Percentiles rank a stretch among this genome's conserved stretches.
These are phyloP conservation scores for Digitonthophagus gazella DNA, from an alignment of 2,888 invertebrate genomes.

Conservation along the genomic window DNA sequence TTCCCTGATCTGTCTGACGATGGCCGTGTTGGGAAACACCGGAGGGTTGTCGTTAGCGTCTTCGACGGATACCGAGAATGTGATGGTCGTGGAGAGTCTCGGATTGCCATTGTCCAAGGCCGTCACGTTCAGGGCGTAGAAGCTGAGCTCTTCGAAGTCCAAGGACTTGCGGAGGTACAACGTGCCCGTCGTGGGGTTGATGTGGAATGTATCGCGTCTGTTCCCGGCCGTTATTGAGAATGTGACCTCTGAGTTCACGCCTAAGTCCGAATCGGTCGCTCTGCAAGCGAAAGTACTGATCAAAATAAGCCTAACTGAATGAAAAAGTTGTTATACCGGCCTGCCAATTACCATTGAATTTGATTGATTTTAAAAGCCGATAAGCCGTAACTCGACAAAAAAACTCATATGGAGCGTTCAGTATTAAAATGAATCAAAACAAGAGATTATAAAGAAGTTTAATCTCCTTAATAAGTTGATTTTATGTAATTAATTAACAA, in stretches of 20 bases:
- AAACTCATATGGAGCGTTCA: too few species aligned
- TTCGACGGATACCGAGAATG: slow-evolving; percentile 77
- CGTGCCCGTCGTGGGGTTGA: slow-evolving; percentile 79
- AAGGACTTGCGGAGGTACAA: slow-evolving; percentile 82
- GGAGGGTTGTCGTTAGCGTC: slow-evolving; percentile 97
- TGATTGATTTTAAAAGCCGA: too few species aligned
- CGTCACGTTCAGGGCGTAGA: slow-evolving; percentile 84
- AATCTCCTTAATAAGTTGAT: too few species aligned
- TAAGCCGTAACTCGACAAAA: too few species aligned
- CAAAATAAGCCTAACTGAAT: too few species aligned
- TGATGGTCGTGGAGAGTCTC: slow-evolving; percentile 74
- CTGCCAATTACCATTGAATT: too few species aligned
- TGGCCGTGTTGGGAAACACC: slow-evolving; percentile 87
- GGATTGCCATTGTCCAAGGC: slow-evolving; percentile 89
- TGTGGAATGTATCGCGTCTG: slow-evolving; percentile 83
- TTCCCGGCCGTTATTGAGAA: slow-evolving; percentile 84
- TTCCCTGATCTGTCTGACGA: slow-evolving; percentile 87
- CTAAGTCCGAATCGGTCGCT: slow-evolving; percentile 83
- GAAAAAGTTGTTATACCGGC: too few species aligned
- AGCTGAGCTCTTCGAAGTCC: slow-evolving; percentile 85
- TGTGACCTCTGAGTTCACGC: slow-evolving; percentile 79
- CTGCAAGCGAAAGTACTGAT: slow-evolving; percentile 36
- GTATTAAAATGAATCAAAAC: too few species aligned
- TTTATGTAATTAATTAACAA: too few species aligned
- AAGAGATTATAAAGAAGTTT: too few species aligned